Base-by-base conservation (phyloP, 2,888 invertebrate genomes). In the Apotomis capreana region DNA sequence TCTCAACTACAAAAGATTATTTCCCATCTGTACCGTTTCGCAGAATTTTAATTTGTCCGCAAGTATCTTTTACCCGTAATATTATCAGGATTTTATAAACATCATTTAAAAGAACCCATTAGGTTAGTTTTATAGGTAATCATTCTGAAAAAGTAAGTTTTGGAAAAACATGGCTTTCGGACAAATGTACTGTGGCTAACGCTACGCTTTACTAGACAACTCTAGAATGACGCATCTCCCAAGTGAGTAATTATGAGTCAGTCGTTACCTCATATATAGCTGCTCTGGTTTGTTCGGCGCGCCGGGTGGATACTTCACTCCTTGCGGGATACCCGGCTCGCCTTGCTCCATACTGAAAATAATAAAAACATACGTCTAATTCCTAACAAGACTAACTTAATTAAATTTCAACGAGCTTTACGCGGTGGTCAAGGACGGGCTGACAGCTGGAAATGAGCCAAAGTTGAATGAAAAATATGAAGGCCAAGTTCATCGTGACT, bases 261-360 rank as follows among this genome's bases (percentile, higher is more conserved):
- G 51, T 52, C 40, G 51, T 71, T 75, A 74, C 74, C 74, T 75
- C 59, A 63, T 49, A 15, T 59, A 64, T 26, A 80, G 82, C 62
- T 82, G 82, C 15, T 87, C 84, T 13, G 76, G 76, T 76, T 83
- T 84, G 65, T 85, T 86, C n/a, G 77, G 75, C 36, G 78, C 76
- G 49, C 76, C 78, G 49, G 81, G 79, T 8, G 80, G 78, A 73
- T 79, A 84, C 75, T 88, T 86, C 73, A 78, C 80, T 60, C 82
- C 78, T 40, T 84, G 67, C 52, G 84, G 82, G 78, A 86, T 84
- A 72, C 76, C 81, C 73, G 89, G 87, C 13, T 77, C 82, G 64
- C 79, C 74, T 76, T 82, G 86, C 76, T 91, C 91, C 82, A 86
- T 79, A 76, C 91, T 91, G 88, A 76, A 91, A 91, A 74, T 69